Evolutionary conservation across 2,113 vertebrate species (phyloP).

Genomic region (Campylomormyrus tamandua): DNA sequence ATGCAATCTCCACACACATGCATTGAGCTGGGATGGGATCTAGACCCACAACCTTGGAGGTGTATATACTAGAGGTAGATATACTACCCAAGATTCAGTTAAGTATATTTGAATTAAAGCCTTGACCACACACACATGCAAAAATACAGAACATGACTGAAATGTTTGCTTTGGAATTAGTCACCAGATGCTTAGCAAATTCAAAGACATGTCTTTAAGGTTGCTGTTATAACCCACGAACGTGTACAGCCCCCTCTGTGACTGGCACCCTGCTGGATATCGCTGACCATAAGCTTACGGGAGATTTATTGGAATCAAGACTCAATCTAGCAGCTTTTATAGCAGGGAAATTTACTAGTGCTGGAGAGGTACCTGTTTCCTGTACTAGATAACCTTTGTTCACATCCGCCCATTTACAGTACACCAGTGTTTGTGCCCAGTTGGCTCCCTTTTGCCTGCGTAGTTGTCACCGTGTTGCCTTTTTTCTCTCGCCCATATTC

Average conservation of each 20-base stretch:
- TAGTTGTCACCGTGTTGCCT: not conserved
- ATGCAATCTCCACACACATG: not conserved
- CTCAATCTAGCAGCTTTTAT: constrained; percentile 53
- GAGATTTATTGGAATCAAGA: constrained; percentile 41
- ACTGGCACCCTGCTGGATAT: not conserved
- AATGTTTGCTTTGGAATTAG: not conserved
- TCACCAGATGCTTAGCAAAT: not conserved
- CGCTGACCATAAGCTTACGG: not conserved
- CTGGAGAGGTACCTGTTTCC: constrained; percentile 46
- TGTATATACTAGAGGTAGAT: not conserved
- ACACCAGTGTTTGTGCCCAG: not conserved
- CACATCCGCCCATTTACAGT: constrained; percentile 12
- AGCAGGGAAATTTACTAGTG: constrained; percentile 52
- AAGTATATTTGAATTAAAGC: not conserved
- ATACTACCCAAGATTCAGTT: not conserved
- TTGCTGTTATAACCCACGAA: not conserved
- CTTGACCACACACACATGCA: not conserved
- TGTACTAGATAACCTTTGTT: constrained; percentile 52
- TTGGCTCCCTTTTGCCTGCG: not conserved
- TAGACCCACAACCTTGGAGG: not conserved
- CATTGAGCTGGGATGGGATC: not conserved
- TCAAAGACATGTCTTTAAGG: not conserved
- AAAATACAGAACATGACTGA: not conserved
- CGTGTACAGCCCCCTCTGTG: not conserved
- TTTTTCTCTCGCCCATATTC: not conserved